These are phyloP conservation scores for Miichthys miiuy DNA, from an alignment of 2,797 vertebrate genomes.

Conservation along the genomic window DNA sequence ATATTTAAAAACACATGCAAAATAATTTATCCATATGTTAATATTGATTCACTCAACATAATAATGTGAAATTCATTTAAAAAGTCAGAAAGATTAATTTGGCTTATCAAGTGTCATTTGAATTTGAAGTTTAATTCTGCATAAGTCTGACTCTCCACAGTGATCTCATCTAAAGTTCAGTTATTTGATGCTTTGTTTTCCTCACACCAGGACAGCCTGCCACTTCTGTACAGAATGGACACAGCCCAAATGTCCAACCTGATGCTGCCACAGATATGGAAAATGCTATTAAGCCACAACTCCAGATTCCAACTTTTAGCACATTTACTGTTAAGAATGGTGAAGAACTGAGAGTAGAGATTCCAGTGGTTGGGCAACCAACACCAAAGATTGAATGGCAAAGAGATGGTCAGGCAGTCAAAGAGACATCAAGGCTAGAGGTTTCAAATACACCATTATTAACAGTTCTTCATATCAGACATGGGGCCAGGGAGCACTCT, in stretches of 20 bases:
- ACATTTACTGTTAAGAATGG: constrained; percentile 92
- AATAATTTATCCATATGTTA: neutral
- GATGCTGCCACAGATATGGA: constrained; percentile 83
- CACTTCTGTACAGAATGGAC: constrained; percentile 23
- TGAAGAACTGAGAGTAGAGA: constrained; percentile 92
- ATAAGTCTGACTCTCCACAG: neutral
- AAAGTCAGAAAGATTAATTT: neutral
- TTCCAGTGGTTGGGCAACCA: constrained; percentile 90
- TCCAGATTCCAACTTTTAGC: constrained; percentile 88
- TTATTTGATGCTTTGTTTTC: constrained; percentile 6
- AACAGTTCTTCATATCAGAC: constrained; percentile 90
- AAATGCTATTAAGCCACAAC: constrained; percentile 89
- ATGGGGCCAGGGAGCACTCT: constrained; percentile 91
- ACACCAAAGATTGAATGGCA: constrained; percentile 90
- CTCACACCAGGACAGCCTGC: constrained; percentile 53
- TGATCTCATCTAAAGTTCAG: neutral
- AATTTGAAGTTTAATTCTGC: neutral
- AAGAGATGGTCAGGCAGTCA: constrained; percentile 89
- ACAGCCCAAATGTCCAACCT: constrained; percentile 15
- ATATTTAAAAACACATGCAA: neutral
- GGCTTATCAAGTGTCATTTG: neutral
- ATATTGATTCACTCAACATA: neutral
- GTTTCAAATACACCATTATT: constrained; percentile 86
- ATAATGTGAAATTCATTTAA: neutral
- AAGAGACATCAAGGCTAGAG: constrained; percentile 93